Evolutionary conservation across 2,888 invertebrate species (phyloP).

Genomic region (Rutpela maculata): DNA sequence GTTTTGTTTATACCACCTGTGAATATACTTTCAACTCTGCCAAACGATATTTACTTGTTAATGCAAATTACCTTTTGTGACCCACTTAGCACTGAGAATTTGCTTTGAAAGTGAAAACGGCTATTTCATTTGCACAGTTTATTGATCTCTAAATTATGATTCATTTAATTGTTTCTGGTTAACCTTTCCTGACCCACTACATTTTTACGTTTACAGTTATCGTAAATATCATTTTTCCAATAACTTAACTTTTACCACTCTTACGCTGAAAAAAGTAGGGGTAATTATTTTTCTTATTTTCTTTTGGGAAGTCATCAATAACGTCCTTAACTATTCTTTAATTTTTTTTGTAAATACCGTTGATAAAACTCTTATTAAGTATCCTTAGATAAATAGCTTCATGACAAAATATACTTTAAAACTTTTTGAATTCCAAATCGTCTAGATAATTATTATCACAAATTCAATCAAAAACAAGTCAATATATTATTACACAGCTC

Average conservation of each 20-base stretch:
- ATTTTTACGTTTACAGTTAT: slow-evolving; percentile 5
- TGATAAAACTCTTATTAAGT: too few species aligned
- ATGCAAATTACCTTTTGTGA: slow-evolving; percentile 61
- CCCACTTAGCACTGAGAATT: slow-evolving; percentile 55
- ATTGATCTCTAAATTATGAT: slow-evolving; percentile 37
- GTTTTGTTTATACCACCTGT: slow-evolving; percentile 54
- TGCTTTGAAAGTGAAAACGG: slow-evolving; percentile 48
- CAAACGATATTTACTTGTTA: slow-evolving; percentile 60
- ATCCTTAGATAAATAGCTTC: too few species aligned
- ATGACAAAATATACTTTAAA: too few species aligned
- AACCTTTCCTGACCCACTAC: slow-evolving; percentile 25
- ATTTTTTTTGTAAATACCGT: too few species aligned
- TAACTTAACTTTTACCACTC: background rate
- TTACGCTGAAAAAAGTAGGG: too few species aligned
- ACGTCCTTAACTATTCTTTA: too few species aligned
- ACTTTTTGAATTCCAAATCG: too few species aligned
- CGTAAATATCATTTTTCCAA: background rate
- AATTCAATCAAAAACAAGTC: too few species aligned
- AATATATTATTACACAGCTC: too few species aligned
- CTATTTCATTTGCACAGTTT: slow-evolving; percentile 38
- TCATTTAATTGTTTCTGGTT: slow-evolving; percentile 32
- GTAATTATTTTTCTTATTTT: too few species aligned
- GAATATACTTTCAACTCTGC: slow-evolving; percentile 54
- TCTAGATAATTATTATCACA: too few species aligned
- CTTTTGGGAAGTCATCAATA: too few species aligned